Base-by-base conservation (phyloP, 2,888 invertebrate genomes). In the Caradrina kadenii region DNA sequence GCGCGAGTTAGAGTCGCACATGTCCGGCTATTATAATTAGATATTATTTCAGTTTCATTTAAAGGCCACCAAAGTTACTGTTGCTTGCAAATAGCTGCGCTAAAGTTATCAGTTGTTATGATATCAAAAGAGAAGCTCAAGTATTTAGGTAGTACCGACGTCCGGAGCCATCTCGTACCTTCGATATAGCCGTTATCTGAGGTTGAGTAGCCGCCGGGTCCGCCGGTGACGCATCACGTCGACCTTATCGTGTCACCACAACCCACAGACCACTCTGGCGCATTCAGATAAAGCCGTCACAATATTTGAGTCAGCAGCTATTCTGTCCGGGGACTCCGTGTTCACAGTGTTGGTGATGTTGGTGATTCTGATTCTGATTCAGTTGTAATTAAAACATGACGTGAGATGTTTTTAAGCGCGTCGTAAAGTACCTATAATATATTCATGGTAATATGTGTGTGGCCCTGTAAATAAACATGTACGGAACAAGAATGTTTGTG, bases 181-280 rank as follows among this genome's bases (percentile, higher is more conserved):
- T 39, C 11, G 11, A 13, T 39, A 39, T 53, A 75, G 15, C 45
- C 35, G 73, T 78, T 61, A 73, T 78, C 78, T 17, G 19, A n/a
- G 10, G 50, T 22, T 11, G 22, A 60, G 50, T 70, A 21, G 50
- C 53, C 52, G 48, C n/a, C 45, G 22, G 55, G 22, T 45, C 48
- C 35, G 22, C 1, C n/a, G 54, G 45, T 60, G 60, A 39, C 11
- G 39, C 39, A 39, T 39, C 39, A 60, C 78, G 61, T 55, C 61
- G 52, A 21, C n/a, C 6, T 78, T 78, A 60, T 61, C 53, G 31
- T 54, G 53, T 54, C 55, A 52, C 39, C 22, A 19, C 13, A 21
- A 66, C 6, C 7, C 26, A 17, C 11, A 31, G 69, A 76, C 50
- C 48, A n/a, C 35, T 31, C 52, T 19, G 31, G 11, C 19, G 19